Conservation (phyloP, 2,113 vertebrate species). For the Parus major region DNA sequence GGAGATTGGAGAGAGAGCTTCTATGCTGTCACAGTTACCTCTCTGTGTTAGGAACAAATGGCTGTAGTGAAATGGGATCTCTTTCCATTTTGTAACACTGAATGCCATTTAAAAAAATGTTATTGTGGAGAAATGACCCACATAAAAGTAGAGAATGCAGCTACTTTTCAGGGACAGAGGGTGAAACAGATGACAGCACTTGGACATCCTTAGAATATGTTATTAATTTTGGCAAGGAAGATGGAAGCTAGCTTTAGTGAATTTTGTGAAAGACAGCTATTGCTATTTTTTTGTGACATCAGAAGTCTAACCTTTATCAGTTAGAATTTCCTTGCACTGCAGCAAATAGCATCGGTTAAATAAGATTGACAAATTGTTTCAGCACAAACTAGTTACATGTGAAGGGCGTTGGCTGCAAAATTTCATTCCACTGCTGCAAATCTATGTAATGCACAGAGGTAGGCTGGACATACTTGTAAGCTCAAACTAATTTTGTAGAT, state of each 20-base stretch:
- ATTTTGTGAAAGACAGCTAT: background rate
- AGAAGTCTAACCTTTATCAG: background rate
- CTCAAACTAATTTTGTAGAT: background rate
- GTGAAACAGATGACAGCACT: background rate
- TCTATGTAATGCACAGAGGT: background rate
- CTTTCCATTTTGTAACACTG: background rate
- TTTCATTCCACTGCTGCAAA: background rate
- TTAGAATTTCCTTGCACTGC: background rate
- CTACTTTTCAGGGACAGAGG: background rate
- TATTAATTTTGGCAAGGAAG: background rate
- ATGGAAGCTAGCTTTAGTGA: background rate
- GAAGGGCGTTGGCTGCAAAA: background rate
- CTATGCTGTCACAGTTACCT: background rate
- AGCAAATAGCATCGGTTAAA: background rate
- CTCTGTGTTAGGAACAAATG: background rate
- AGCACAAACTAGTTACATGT: background rate
- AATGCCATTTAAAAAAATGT: background rate
- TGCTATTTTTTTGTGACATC: background rate
- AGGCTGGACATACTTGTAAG: background rate
- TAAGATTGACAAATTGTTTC: background rate
- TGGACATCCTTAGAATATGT: background rate
- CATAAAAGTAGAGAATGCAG: background rate
- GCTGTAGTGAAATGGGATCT: background rate
- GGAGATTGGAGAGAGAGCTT: background rate
- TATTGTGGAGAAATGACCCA: background rate